These are phyloP conservation scores for Crocidura indochinensis DNA, from an alignment of 2,797 vertebrate species.

Conservation along the genomic window DNA sequence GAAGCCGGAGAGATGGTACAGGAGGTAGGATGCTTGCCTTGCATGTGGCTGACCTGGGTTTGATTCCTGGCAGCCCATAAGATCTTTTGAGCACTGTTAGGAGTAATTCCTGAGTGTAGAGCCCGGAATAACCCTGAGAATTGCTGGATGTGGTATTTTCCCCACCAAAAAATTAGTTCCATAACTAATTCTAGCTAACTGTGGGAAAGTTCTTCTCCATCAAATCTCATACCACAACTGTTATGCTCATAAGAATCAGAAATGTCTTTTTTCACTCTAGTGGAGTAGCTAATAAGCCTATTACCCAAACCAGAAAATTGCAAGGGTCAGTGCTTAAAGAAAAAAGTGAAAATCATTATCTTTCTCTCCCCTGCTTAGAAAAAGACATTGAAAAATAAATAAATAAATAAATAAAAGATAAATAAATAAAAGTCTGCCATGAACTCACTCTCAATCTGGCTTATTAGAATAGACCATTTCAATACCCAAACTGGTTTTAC, in stretches of 20 bases:
- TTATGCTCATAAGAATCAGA: background rate
- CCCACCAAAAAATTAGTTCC: background rate
- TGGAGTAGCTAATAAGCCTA: too few relatives aligned
- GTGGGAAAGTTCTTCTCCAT: slow-evolving; percentile 14
- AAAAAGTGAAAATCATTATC: slow-evolving; percentile 44
- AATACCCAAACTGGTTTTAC: slow-evolving; percentile 7
- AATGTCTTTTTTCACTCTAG: background rate
- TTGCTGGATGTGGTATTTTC: too few relatives aligned
- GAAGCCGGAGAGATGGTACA: too few relatives aligned
- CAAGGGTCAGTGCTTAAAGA: background rate
- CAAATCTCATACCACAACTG: slow-evolving; percentile 2
- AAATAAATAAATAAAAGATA: too few relatives aligned
- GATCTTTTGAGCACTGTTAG: too few relatives aligned
- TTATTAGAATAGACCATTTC: background rate
- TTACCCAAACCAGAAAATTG: background rate
- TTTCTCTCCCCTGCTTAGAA: background rate
- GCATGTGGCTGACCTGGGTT: too few relatives aligned
- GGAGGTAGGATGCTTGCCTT: too few relatives aligned
- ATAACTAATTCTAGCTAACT: slow-evolving; percentile 22
- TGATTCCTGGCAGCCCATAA: too few relatives aligned
- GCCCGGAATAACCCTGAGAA: too few relatives aligned
- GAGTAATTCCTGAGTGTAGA: too few relatives aligned
- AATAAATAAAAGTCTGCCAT: slow-evolving; percentile 23
- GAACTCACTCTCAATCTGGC: background rate
- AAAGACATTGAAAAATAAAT: too few relatives aligned